Base-by-base conservation (phyloP, 2,888 invertebrate genomes). In the Ephialtes manifestator region DNA sequence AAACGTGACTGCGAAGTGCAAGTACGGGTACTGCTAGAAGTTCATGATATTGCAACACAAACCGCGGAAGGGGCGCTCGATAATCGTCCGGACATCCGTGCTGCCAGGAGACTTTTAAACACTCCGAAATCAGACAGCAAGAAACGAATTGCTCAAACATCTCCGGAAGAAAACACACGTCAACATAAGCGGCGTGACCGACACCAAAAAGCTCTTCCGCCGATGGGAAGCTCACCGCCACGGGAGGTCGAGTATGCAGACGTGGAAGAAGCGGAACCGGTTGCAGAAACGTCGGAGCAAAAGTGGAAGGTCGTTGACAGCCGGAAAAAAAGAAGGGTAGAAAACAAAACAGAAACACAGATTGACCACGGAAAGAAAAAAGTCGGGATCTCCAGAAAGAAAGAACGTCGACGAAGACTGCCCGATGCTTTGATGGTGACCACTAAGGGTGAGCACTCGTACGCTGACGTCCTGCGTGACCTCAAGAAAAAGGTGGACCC, bases 401-500 rank as follows among this genome's bases (percentile, higher is more conserved):
- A 60, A 28, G 7, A 8, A 43, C 1, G 1, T 7, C 43, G 43
- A 7, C 5, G 10, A 1, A 43, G 43, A 10, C 10, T 43, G 43
- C 43, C 11, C 43, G 43, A 43, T 28, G 75, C 13, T 5, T 1
- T 75, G 13, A 51, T 35, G 51, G 46, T 75, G n/a, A 75, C 46
- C 13, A n/a, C 24, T 31, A 46, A 13, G 3, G 35, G 75, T 0
- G 75, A 35, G 11, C n/a, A 31, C 24, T 63, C 28, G 1, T 75
- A 75, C 48, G 75, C 75, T 5, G 63, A 72, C 5, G 65, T 75
- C 15, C 35, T 75, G 15, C 75, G 75, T 1, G 35, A 63, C 46
- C n/a, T 75, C 11, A 75, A 75, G 31, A 51, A 46, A 18, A 31
- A 60, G 28, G 75, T 63, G 1, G 63, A 75, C 60, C 75, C 75